Evolutionary conservation across 64 coral and sea anemone genomes (phyloP).

Genomic region (Stichodactyla helianthus): DNA sequence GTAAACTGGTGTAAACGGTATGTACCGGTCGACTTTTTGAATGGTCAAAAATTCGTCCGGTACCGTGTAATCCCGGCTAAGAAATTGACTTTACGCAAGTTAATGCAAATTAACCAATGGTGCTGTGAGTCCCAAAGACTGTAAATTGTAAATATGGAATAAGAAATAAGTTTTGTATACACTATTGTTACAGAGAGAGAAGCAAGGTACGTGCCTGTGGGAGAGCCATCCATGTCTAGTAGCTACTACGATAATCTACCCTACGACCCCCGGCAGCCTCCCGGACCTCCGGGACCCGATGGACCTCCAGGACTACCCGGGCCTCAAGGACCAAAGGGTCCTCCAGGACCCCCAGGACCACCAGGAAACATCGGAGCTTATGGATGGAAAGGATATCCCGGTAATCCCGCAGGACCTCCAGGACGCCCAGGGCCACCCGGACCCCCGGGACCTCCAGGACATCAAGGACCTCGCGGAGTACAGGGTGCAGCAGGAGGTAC

Average conservation of each 20-base stretch:
- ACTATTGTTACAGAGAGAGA: neutral
- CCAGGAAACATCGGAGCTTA: slow-evolving; percentile 18
- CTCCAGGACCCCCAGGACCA: slow-evolving; percentile 10
- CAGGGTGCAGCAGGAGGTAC: too few relatives aligned
- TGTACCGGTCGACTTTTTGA: too few relatives aligned
- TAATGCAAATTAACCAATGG: too few relatives aligned
- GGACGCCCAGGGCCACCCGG: too few relatives aligned
- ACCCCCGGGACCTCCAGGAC: too few relatives aligned
- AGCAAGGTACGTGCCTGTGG: neutral
- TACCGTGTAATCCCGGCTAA: too few relatives aligned
- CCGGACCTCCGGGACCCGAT: slow-evolving; percentile 51
- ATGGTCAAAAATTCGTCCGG: too few relatives aligned
- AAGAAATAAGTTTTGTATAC: neutral
- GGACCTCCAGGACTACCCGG: slow-evolving; percentile 35
- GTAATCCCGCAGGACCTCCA: neutral
- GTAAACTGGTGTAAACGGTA: too few relatives aligned
- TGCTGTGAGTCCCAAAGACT: too few relatives aligned
- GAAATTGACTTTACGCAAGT: too few relatives aligned
- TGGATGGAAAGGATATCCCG: slow-evolving; percentile 22
- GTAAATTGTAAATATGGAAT: too few relatives aligned
- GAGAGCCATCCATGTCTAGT: neutral
- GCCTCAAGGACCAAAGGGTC: slow-evolving; percentile 24
- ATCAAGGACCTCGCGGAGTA: too few relatives aligned
- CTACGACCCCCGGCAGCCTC: slow-evolving; percentile 8
- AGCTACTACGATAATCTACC: slow-evolving; percentile 1